A percentile compares a stretch with the other conserved stretches of the same genome.
Conservation (phyloP, 2,797 vertebrate genomes). For the Hippocampus kuda region DNA sequence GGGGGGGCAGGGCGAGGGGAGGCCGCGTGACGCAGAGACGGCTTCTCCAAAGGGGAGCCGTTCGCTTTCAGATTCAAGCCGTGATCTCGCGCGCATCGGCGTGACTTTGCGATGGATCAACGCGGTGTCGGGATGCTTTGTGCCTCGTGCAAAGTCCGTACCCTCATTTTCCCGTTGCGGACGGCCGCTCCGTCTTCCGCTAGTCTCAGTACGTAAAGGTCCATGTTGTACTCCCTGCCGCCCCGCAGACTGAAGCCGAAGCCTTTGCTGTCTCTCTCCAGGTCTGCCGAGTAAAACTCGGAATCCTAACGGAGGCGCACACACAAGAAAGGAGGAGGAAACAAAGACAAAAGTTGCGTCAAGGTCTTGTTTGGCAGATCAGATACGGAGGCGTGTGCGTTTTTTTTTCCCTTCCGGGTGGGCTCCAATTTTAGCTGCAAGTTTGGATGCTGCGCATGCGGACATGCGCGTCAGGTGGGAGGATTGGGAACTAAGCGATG, state of each 20-base stretch:
- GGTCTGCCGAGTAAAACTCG: constrained; percentile 91
- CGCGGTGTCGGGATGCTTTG: neutral
- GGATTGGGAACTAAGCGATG: constrained; percentile 64
- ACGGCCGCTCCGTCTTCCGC: constrained; percentile 94
- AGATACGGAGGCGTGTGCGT: constrained; percentile 17
- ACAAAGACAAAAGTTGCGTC: constrained; percentile 26
- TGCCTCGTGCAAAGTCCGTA: constrained; percentile 45
- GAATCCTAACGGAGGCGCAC: constrained; percentile 66
- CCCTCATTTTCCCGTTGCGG: constrained; percentile 95
- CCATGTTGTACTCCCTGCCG: constrained; percentile 97
- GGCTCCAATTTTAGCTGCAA: constrained; percentile 43
- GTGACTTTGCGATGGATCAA: neutral
- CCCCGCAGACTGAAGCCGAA: constrained; percentile 97
- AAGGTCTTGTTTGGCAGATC: constrained; percentile 45
- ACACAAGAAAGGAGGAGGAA: constrained; percentile 7
- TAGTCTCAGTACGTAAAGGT: constrained; percentile 91
- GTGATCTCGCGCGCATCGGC: too few species aligned
- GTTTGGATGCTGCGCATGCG: neutral
- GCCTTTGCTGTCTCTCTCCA: constrained; percentile 94
- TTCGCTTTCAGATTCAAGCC: too few species aligned
- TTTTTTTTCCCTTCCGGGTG: constrained; percentile 25
- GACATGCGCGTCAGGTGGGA: constrained; percentile 22
- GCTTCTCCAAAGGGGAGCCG: too few species aligned
- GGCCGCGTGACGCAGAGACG: too few species aligned
- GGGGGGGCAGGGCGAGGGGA: neutral